Base-by-base conservation (phyloP, 2,888 invertebrate genomes). In the Hirtodrosophila cameraria region DNA sequence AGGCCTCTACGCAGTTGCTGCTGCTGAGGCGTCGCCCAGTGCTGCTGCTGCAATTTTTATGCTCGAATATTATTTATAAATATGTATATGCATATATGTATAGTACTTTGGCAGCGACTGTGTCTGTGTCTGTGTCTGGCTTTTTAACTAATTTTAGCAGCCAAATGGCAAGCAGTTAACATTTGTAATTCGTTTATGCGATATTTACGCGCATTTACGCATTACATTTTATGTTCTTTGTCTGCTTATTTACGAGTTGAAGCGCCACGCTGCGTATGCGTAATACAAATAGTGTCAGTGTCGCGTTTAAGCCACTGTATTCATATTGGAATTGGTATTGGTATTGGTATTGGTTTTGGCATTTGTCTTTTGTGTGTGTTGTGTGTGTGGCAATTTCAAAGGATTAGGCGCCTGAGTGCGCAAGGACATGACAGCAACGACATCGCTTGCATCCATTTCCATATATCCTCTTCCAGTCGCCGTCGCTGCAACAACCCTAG, bases 401-500 rank as follows among this genome's bases (percentile, higher is more conserved):
- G 87, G 87, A 87, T 82, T 82, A 87, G 73, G 70, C 83, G 70
- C 69, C 67, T 59, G 69, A 82, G 52, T 72, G 85, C 81, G 64
- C 86, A 68, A 85, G 78, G 83, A 79, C 72, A 75, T 79, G 70
- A 69, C 71, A 58, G 75, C 62, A 58, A 53, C 28, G 68, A 42
- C 41, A 59, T 13, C 59, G 66, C 58, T 60, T 41, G 61, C 60
- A 61, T 57, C 39, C 39, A 45, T 31, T 39, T 30, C 27, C 33
- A 38, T 45, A 23, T 23, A 23, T 23, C 23, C 23, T 23, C 1
- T 23, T n/a, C n/a, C n/a, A n/a, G n/a, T n/a, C n/a, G n/a, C n/a
- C n/a, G 6, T 23, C 23, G 25, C 46, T 28, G 12, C 38, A 27
- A 13, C n/a, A 36, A 16, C 28, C 42, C 1, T 23, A 7, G 6